phyloP scores from a whole-genome alignment of 2,113 vertebrate genomes.

The Danio rerio region GRCz12tu NC_133183.1:27901501-27902000 shows the following conservation, averaged over 20 bases:
- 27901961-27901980: constrained; percentile 32
- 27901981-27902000: constrained; percentile 40
- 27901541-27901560: constrained; percentile 64
- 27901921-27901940: constrained; percentile 13
- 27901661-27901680: constrained; percentile 44
- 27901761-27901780: constrained; percentile 52
- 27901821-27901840: constrained; percentile 55
- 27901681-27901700: constrained; percentile 58
- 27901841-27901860: constrained; percentile 44
- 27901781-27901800: constrained; percentile 27
- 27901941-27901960: constrained; percentile 34
- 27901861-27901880: constrained; percentile 15
- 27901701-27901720: constrained; percentile 67
- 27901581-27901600: constrained; percentile 79
- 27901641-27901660: constrained; percentile 61
- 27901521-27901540: constrained; percentile 72
- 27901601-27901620: constrained; percentile 58
- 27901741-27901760: constrained; percentile 71
- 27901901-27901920: constrained; percentile 23
- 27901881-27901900: constrained; percentile 29
- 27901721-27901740: constrained; percentile 76
- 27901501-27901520: constrained; percentile 74
- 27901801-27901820: constrained; percentile 43
- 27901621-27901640: constrained; percentile 69
- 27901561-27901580: constrained; percentile 55